Conservation (phyloP, 1,140 invertebrate species). For the Diploscapter pachys region DNA sequence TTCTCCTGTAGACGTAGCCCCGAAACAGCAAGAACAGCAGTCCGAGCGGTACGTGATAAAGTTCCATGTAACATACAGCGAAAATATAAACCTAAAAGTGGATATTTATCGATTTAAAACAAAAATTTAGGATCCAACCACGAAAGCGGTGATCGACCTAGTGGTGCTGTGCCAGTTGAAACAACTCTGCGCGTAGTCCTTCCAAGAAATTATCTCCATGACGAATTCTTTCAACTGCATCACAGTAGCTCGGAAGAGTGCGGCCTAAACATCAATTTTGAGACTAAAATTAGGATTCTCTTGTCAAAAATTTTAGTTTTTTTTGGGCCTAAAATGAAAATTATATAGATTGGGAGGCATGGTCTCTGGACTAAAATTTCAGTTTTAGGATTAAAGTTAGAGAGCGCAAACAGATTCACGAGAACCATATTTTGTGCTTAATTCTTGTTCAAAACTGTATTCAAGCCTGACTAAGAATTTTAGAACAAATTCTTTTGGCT, state of each 20-base stretch:
- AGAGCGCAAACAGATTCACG: no score
- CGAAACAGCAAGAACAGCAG: conserved; percentile 36
- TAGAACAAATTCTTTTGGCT: no score
- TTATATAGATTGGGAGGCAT: no score
- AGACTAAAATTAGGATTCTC: no score
- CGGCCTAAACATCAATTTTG: conserved; percentile 62
- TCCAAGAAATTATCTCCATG: conserved; percentile 80
- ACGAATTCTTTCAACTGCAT: conserved; percentile 78
- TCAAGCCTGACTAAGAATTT: no score
- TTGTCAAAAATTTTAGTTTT: no score
- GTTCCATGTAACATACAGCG: conserved; percentile 48
- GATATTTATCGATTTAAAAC: conserved; percentile 19
- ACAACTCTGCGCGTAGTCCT: conserved; percentile 88
- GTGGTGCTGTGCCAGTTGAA: conserved; percentile 92
- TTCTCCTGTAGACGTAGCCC: no score
- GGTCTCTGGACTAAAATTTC: no score
- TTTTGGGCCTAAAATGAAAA: no score
- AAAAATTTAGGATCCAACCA: conserved; percentile 62
- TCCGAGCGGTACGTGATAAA: conserved; percentile 50
- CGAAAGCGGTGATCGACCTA: conserved; percentile 80
- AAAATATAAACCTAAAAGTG: conserved; percentile 44
- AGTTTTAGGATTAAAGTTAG: no score
- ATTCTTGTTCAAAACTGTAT: no score
- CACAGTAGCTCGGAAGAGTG: conserved; percentile 13
- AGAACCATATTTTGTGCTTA: no score